Base-by-base conservation (phyloP, 1,140 invertebrate genomes). In the Drosophila triauraria region DNA sequence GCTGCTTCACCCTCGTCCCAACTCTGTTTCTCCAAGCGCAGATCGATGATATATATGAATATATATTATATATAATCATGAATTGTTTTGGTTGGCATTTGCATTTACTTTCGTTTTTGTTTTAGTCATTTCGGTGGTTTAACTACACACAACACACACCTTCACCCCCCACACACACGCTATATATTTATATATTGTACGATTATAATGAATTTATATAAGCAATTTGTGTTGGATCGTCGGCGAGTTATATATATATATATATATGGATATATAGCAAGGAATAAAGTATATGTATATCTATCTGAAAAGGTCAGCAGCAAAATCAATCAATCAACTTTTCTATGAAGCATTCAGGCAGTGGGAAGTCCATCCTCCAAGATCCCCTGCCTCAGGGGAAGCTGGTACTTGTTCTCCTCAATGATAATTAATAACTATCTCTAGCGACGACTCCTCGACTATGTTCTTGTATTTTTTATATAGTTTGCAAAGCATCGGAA, bases 401-500 rank as follows among this genome's bases (percentile, higher is more conserved):
- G 32, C 32, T 32, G 9, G 32, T 32, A 53, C n/a, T 53, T 53
- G 30, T 35, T 53, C 30, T 50, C 25, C 25, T 38, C 50, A 53
- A 8, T 53, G 4, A 5, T 13, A 38, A 38, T 13, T 38, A 13
- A 13, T 38, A 13, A 38, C 13, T 38, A 38, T 38, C 35, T 38
- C 12, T 38, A 13, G 12, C 35, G 43, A 38, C 43, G 2, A 27
- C 25, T 27, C 25, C 25, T 27, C 30, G 30, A 7, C 30, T 30
- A 30, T 7, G 32, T 51, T 17, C 23, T 38, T 57, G 32, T 48
- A 46, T 51, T 69, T 44, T 59, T 44, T 27, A 44, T 56, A 63
- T 64, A 63, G 83, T 72, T 85, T 85, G 82, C 78, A 81, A 86
- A 78, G 78, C 82, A 84, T 84, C 80, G 58, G 69, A 80, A 75